Evolutionary conservation across 2,888 invertebrate species (phyloP), one percentile per base, ranked within the genome.

Genomic region (Magallana nippona): DNA sequence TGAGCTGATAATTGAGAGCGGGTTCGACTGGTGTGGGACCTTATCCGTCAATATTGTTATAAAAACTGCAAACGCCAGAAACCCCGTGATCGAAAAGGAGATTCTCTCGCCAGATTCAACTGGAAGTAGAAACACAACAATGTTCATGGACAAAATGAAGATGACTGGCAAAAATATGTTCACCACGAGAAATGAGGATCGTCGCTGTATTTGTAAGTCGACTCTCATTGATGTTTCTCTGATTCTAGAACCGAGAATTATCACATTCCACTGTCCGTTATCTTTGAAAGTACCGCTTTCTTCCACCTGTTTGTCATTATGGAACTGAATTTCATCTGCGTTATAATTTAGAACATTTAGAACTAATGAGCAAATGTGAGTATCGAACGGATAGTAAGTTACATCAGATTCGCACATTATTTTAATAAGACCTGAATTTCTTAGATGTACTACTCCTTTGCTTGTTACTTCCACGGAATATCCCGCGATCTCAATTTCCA

Each of bases 351-450:
- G 71, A 71, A 71, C 71, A 71, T 22, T 13, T 22, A 71, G 32
- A 22, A 32, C 19, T 10, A 71, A 27, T 5, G 71, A 22, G 32
- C 71, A 71, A 13, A 19, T 13, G 32, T 71, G 71, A 2, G 32
- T 11, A 71, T 71, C 71, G 15, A 71, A 71, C 8, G 71, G 71
- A 71, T 71, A 71, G 32, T 71, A 71, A 13, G 71, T 71, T 19
- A 71, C 71, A 71, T 71, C 71, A 2, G 71, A 32, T 71, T 71
- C 32, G 13, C 71, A 71, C 71, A 71, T 71, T 22, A 71, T 71
- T 71, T 71, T 71, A 15, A 71, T 71, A 19, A 71, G 2, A 11
- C 71, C 71, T 11, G 27, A 27, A 71, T 27, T 71, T 15, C 22
- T 15, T 5, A 71, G 15, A 2, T 71, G 2, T 8, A 71, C 22